Base-by-base conservation (phyloP, 2,888 invertebrate species). In the Andrena minutula region DNA sequence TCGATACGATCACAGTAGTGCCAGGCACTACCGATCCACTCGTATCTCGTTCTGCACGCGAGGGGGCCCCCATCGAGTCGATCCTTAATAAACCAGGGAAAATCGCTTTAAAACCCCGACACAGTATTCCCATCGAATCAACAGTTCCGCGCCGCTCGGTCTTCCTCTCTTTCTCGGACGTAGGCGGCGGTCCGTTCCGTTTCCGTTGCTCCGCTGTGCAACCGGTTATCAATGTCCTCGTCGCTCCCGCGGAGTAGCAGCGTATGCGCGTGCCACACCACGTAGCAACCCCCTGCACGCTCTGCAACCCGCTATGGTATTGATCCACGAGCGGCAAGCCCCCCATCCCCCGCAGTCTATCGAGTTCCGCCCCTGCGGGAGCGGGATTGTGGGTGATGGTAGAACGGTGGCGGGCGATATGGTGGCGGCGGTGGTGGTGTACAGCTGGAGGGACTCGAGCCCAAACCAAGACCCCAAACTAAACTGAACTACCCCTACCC, bases 321-420 rank as follows among this genome's bases (percentile, higher is more conserved):
- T 91, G 91, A 91, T 91, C 91, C 90, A 84, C 70, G 84, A 86
- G 87, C 88, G 49, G 61, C 77, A 70, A 20, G 70, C 41, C 16
- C 82, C 75, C 76, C 80, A 73, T 66, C 80, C 84, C 65, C 41
- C 30, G 23, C 30, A 69, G 79, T 79, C 86, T 60, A 85, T 79
- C 86, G 80, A 84, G 86, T 84, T 77, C 84, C 84, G 79, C 86
- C 85, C 82, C 73, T 73, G 79, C 75, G 82, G 79, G 76, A 76
- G 83, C 63, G 66, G 83, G 79, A 77, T 71, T 69, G 80, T 70
- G 77, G 41, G 83, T 51, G 76, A 75, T 73, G 83, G 78, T 73
- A 58, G 71, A 32, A 28, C 75, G 72, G 30, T n/a, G 71, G 68
- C 65, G 83, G 60, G 71, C 58, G 41, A 41, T 23, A 51, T 28